These are phyloP conservation scores for Gyps fulvus DNA, from an alignment of 2,113 vertebrate species.

Conservation along the genomic window DNA sequence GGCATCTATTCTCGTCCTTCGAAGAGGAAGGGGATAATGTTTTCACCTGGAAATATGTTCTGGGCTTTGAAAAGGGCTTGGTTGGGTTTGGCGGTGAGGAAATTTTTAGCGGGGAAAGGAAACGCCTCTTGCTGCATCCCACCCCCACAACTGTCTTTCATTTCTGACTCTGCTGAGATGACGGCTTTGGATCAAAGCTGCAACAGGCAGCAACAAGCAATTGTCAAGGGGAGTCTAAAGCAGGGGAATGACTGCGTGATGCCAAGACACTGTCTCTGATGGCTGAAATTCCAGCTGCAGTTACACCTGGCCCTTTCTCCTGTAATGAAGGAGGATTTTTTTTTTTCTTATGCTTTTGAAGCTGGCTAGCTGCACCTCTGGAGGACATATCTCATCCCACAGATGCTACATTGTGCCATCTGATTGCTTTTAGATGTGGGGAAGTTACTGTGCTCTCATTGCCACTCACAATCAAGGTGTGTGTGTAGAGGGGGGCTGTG, in stretches of 20 bases:
- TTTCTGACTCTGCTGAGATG: conserved; percentile 29
- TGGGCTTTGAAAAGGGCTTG: conserved; percentile 33
- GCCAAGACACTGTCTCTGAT: conserved; percentile 32
- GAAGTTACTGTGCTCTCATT: neutral
- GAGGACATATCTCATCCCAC: neutral
- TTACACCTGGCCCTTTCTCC: conserved; percentile 54
- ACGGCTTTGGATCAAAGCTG: conserved; percentile 37
- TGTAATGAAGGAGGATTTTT: conserved; percentile 25
- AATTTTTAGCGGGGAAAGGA: neutral
- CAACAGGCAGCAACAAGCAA: conserved; percentile 65
- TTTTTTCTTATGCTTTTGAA: conserved; percentile 29
- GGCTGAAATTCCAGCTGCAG: conserved; percentile 63
- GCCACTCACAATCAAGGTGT: neutral
- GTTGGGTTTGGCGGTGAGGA: neutral
- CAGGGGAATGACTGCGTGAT: conserved; percentile 13
- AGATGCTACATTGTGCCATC: neutral
- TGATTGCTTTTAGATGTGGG: neutral
- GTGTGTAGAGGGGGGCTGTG: neutral
- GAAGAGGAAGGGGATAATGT: conserved; percentile 14
- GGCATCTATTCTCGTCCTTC: conserved; percentile 7
- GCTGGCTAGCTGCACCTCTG: neutral
- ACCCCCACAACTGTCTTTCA: conserved; percentile 41
- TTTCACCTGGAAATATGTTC: conserved; percentile 32
- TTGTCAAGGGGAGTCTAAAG: conserved; percentile 46
- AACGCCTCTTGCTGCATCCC: conserved; percentile 17